Percentiles rank a stretch among this genome's conserved stretches.
These are phyloP conservation scores for Synanceia verrucosa DNA, from an alignment of 2,797 vertebrate genomes.

Conservation along the genomic window DNA sequence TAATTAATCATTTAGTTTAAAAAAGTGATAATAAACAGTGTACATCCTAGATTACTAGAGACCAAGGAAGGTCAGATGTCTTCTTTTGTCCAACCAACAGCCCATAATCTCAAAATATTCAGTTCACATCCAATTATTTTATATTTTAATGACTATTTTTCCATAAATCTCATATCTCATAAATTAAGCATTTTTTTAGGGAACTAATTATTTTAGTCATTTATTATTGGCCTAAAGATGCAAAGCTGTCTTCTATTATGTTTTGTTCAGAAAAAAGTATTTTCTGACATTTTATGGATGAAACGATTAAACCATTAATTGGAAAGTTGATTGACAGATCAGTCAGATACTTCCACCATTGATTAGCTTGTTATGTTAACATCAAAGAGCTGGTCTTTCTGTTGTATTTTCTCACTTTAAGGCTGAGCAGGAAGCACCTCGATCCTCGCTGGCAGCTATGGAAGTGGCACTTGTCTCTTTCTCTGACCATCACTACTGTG, in stretches of 20 bases:
- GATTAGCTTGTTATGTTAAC: not conserved
- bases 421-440: not conserved
- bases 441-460: conserved; percentile 32
- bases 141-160: too few species aligned
- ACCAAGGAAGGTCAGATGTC: not conserved
- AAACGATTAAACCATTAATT: not conserved
- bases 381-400: not conserved
- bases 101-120: not conserved
- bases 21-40: not conserved
- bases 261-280: accelerated
- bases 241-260: not conserved
- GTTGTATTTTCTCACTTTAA: not conserved
- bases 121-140: not conserved
- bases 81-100: not conserved
- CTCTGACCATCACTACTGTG: conserved; percentile 17
- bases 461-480: conserved; percentile 35
- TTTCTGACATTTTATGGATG: not conserved
- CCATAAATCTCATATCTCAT: too few species aligned
- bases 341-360: not conserved
- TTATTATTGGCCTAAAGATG: not conserved
- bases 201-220: not conserved
- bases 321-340: not conserved
- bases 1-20: not conserved
- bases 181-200: too few species aligned
- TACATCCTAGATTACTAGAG: not conserved